Conservation (phyloP, 1,140 invertebrate genomes). For the Sarcophaga bullata region DNA sequence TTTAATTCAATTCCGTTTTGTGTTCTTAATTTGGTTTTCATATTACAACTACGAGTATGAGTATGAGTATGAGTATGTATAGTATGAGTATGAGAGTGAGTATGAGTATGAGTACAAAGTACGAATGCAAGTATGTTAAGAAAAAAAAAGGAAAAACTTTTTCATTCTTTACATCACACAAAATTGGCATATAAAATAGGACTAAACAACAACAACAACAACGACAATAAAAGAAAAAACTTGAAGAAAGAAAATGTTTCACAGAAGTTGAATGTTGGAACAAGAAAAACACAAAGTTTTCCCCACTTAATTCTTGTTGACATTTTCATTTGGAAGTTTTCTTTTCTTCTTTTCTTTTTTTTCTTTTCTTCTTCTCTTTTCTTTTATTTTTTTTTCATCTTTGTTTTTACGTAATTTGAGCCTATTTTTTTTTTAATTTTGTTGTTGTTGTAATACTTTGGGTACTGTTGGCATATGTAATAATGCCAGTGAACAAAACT, state of each 20-base stretch:
- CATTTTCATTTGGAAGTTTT: constrained; percentile 20
- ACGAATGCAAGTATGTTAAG: too few relatives aligned
- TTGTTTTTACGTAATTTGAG: background rate
- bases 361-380: background rate
- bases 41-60: too few relatives aligned
- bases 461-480: constrained; percentile 6
- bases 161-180: constrained; percentile 15
- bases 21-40: too few relatives aligned
- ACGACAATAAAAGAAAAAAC: background rate
- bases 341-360: background rate
- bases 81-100: too few relatives aligned
- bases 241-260: constrained; percentile 10
- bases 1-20: too few relatives aligned
- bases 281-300: background rate
- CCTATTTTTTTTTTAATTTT: constrained; percentile 21
- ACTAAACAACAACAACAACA: background rate
- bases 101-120: too few relatives aligned
- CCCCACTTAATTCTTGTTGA: constrained; percentile 18
- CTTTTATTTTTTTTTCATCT: background rate
- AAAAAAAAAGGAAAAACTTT: background rate
- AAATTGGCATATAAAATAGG: constrained; percentile 15
- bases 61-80: too few relatives aligned
- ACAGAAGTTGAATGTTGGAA: background rate
- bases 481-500: background rate
- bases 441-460: background rate